Evolutionary conservation across 2,888 invertebrate species (phyloP).

Genomic region (Xestia rhomboidea): DNA sequence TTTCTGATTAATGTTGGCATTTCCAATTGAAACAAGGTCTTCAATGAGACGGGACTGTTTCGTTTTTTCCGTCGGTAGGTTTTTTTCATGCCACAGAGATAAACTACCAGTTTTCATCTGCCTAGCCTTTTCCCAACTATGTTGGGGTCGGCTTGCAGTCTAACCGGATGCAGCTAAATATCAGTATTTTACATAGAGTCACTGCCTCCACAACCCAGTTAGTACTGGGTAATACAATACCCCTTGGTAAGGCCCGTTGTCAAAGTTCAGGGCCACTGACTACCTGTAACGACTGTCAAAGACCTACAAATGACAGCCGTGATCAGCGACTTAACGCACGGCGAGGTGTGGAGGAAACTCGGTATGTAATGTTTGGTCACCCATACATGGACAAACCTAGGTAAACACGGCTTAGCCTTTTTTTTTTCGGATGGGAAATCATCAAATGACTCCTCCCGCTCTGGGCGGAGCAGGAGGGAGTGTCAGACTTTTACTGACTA

Average conservation of each 20-base stretch:
- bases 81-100: not conserved
- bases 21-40: constrained; percentile 13
- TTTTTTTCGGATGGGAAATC: no score
- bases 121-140: not conserved
- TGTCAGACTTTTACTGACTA: no score
- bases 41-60: not conserved
- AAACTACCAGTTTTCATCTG: not conserved
- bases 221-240: no score
- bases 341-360: no score
- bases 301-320: no score
- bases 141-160: not conserved
- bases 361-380: not conserved
- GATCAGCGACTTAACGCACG: no score
- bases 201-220: no score
- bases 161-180: not conserved
- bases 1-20: constrained; percentile 16
- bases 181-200: not conserved
- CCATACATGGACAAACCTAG: not conserved
- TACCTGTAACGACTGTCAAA: no score
- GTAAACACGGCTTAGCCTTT: not conserved
- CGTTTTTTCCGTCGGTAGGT: constrained; percentile 27
- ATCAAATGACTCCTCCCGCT: no score
- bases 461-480: no score
- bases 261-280: no score
- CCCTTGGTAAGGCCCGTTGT: no score